Evolutionary conservation across 1,140 invertebrate genomes (phyloP), one percentile per base, ranked within the genome.

Genomic region (Bombus difficillimus): DNA sequence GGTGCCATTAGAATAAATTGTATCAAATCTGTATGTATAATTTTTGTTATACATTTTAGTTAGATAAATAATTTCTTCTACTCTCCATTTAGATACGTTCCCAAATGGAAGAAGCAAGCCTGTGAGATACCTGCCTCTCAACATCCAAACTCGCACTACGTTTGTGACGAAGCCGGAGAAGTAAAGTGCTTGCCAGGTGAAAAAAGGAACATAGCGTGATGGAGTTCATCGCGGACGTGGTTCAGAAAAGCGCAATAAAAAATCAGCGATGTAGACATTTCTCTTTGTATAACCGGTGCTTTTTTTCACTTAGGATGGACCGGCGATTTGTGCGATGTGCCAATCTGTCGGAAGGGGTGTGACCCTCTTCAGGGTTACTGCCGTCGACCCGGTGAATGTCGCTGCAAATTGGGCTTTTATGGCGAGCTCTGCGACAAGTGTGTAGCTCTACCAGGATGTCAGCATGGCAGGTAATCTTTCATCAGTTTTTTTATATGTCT

Each of bases 321-420:
- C 76, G 98, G 98, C 9, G 97, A 98, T 92, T 96, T 99, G 47
- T 99, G 98, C 94, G 98, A 98, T 93, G 98, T 98, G 87, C 98
- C 98, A 4, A 97, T 98, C 91, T 99, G 99, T 95, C 96, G 97
- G 81, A 97, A 98, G 87, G 98, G 98, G 64, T 99, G 99, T 92
- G 98, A 99, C 95, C 97, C 97, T 22, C 96, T 98, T 87, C 98
- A 99, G 96, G 99, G 99, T n/a, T 98, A 98, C 92, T 99, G 99
- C 95, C 97, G 98, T 87, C 95, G 97, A 41, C 99, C 98, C 0
- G 97, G 97, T 1, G 97, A 98, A 93, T 98, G 98, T 91, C 96
- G 97, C 18, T 98, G 97, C 93, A 98, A 98, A 94, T 95, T 98
- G 32, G 97, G 98, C 6, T 98, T 97, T 95, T 98, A 97, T 86